Evolutionary conservation across 64 coral and sea anemone genomes (phyloP).

Genomic region (Orbicella faveolata): DNA sequence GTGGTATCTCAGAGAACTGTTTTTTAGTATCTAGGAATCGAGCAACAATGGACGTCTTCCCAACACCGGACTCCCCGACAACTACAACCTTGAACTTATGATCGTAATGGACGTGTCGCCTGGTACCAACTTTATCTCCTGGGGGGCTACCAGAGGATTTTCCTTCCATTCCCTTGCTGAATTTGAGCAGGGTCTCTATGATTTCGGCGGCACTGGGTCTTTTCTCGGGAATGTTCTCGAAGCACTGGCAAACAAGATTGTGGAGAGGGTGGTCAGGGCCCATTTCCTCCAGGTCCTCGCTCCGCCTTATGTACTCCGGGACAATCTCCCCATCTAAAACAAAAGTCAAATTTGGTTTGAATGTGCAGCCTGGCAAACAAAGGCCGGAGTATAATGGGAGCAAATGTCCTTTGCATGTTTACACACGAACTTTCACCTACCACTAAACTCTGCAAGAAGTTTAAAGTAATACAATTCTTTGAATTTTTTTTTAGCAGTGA

Average conservation of each 20-base stretch:
- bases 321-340: conserved; percentile 55
- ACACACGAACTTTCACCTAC: no score
- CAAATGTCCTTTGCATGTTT: not conserved
- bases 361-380: not conserved
- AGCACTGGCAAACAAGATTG: conserved; percentile 38
- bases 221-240: conserved; percentile 51
- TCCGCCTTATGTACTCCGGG: conserved; percentile 58
- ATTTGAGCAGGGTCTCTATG: conserved; percentile 10
- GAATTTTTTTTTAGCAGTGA: no score
- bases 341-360: not conserved
- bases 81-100: conserved; percentile 61
- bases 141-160: not conserved
- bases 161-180: not conserved
- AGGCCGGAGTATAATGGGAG: not conserved
- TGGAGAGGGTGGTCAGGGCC: conserved; percentile 51
- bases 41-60: conserved; percentile 56
- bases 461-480: no score
- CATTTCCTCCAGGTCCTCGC: conserved; percentile 63
- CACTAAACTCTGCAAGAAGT: no score
- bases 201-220: conserved; percentile 28
- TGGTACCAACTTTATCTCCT: not conserved
- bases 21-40: conserved; percentile 42
- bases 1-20: not conserved
- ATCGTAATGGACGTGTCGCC: conserved; percentile 12
- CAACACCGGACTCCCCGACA: conserved; percentile 51